Percentiles rank a stretch among this genome's conserved stretches.
Conservation (phyloP, 2,797 vertebrate species). For the Karalla daura region DNA sequence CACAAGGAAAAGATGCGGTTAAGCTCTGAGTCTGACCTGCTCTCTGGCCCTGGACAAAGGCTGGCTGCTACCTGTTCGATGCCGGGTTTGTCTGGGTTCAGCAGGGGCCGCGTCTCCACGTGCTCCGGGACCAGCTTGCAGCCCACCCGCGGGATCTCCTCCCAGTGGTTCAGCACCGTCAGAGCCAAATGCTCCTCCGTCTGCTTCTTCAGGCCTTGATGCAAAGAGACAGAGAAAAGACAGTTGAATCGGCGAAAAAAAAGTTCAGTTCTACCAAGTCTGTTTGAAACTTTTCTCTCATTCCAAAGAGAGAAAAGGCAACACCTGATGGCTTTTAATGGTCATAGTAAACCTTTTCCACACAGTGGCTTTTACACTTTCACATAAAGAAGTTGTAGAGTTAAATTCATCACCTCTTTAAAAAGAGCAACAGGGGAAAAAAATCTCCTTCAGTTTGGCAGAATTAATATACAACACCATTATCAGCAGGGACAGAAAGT, state of each 20-base stretch:
- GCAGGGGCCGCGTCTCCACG: constrained; percentile 93
- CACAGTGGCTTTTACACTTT: no score
- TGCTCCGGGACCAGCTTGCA: constrained; percentile 94
- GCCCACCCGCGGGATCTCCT: constrained; percentile 91
- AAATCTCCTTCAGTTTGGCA: no score
- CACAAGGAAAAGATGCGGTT: constrained; percentile 19
- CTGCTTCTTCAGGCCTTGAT: constrained; percentile 91
- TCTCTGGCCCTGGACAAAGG: not conserved
- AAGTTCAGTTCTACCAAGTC: no score
- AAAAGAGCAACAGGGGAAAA: no score
- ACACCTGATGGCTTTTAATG: not conserved
- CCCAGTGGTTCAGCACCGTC: constrained; percentile 91
- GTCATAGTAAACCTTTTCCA: no score
- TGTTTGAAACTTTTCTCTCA: no score
- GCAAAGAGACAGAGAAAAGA: not conserved
- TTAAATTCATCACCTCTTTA: no score
- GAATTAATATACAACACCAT: not conserved
- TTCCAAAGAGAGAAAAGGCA: not conserved
- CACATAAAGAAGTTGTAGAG: no score
- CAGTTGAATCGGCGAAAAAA: no score
- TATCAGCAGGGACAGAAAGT: not conserved
- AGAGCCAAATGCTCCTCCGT: constrained; percentile 95
- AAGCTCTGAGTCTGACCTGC: not conserved
- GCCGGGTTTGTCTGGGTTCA: constrained; percentile 95
- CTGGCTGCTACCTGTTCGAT: constrained; percentile 97